Evolutionary conservation across 2,797 vertebrate species (phyloP).

Genomic region (Rhincodon typus): DNA sequence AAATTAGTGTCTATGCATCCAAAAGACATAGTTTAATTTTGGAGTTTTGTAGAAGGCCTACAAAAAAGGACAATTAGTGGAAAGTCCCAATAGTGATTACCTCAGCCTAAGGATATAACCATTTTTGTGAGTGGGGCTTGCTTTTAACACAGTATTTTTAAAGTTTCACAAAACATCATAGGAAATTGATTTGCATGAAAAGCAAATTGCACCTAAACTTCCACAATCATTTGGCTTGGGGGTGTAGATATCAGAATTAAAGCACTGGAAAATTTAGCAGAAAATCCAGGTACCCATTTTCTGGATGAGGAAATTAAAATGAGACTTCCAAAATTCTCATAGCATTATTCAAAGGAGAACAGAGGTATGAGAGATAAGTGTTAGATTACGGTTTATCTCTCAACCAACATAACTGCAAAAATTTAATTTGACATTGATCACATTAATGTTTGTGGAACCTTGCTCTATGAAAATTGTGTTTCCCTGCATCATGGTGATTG

Average conservation of each 20-base stretch:
- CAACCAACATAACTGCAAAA: not conserved
- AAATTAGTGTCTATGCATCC: not conserved
- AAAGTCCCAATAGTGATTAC: not conserved
- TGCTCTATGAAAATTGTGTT: not conserved
- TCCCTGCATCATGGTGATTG: not conserved
- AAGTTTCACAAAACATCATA: not conserved
- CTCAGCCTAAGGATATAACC: not conserved
- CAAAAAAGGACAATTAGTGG: not conserved
- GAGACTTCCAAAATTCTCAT: not conserved
- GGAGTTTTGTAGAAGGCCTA: not conserved
- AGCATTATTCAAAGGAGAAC: not conserved
- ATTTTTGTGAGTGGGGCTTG: not conserved
- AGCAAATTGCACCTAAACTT: not conserved
- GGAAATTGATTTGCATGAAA: not conserved
- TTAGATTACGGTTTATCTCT: not conserved
- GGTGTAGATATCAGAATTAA: not conserved
- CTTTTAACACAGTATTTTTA: not conserved
- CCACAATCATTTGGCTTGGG: not conserved
- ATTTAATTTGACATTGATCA: not conserved
- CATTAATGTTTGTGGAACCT: not conserved
- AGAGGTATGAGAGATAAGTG: not conserved
- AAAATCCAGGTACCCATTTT: not conserved
- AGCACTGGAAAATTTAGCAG: not conserved
- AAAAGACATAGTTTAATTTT: not conserved
- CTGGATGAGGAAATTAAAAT: not conserved